These are phyloP conservation scores for Myotis planiceps DNA, from an alignment of 2,797 vertebrate species.

Conservation along the genomic window DNA sequence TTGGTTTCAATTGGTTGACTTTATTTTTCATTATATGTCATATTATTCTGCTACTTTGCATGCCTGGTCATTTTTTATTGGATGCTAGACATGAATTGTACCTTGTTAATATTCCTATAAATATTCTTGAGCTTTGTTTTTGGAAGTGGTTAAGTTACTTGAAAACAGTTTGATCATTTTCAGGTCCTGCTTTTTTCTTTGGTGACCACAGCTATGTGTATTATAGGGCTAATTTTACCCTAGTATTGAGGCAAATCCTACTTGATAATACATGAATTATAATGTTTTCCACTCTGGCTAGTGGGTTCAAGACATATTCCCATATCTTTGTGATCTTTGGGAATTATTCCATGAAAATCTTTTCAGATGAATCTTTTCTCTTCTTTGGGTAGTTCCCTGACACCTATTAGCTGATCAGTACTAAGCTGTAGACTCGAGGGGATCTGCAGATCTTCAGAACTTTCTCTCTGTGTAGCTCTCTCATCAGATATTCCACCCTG, in stretches of 20 bases:
- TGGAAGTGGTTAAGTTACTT: constrained; percentile 18
- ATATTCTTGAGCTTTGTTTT: constrained; percentile 33
- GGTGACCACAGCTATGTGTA: constrained; percentile 17
- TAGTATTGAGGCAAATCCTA: background rate
- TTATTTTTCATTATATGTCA: constrained; percentile 36
- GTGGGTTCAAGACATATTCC: background rate
- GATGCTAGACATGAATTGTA: background rate
- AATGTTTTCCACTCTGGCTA: background rate
- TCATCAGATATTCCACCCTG: background rate
- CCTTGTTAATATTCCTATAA: background rate
- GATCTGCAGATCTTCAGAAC: background rate
- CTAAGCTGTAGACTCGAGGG: background rate
- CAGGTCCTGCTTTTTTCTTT: constrained; percentile 24
- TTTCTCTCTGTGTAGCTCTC: background rate
- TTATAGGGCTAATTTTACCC: background rate
- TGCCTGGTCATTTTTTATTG: constrained; percentile 22
- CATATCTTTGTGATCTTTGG: background rate
- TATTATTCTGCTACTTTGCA: constrained; percentile 40
- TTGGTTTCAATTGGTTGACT: constrained; percentile 23
- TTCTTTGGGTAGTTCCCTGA: background rate
- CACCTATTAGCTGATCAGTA: background rate
- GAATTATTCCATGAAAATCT: background rate
- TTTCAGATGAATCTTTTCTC: background rate
- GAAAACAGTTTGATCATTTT: background rate
- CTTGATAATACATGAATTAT: background rate